Evolutionary conservation across 2,797 vertebrate genomes (phyloP).

Genomic region (Muscicapa comitata): DNA sequence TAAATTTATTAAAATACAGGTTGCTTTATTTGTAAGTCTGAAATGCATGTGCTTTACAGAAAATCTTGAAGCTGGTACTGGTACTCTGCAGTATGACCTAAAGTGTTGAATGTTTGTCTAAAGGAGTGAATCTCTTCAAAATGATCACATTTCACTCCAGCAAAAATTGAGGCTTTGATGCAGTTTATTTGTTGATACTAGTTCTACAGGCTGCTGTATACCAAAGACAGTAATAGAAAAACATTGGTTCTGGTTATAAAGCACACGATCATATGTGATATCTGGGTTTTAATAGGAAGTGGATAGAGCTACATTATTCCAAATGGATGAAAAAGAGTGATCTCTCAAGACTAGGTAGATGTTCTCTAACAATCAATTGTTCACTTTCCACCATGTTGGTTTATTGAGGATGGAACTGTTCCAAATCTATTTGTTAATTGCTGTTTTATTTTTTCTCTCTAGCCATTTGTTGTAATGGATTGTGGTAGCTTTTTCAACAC

Average conservation of each 20-base stretch:
- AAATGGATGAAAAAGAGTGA: not conserved
- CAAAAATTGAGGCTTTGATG: not conserved
- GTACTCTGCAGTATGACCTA: not conserved
- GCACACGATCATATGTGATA: not conserved
- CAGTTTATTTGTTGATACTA: not conserved
- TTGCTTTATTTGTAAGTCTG: not conserved
- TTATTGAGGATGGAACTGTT: not conserved
- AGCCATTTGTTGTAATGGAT: not conserved
- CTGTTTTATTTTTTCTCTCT: not conserved
- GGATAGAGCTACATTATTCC: not conserved
- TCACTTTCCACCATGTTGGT: not conserved
- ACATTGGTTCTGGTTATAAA: not conserved
- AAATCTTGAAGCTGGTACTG: not conserved
- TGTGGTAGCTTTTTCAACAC: not conserved
- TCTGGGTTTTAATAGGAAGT: not conserved
- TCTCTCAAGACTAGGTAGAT: not conserved
- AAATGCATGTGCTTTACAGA: not conserved
- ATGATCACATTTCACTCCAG: not conserved
- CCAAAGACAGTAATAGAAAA: not conserved
- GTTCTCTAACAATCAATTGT: not conserved
- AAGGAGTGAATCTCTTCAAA: not conserved
- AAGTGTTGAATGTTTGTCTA: not conserved
- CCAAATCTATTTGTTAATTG: not conserved
- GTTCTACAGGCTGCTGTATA: not conserved
- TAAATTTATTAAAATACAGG: not conserved